phyloP scores from a whole-genome alignment of 2,113 vertebrate genomes.

The Rhinogobius similis region DNA sequence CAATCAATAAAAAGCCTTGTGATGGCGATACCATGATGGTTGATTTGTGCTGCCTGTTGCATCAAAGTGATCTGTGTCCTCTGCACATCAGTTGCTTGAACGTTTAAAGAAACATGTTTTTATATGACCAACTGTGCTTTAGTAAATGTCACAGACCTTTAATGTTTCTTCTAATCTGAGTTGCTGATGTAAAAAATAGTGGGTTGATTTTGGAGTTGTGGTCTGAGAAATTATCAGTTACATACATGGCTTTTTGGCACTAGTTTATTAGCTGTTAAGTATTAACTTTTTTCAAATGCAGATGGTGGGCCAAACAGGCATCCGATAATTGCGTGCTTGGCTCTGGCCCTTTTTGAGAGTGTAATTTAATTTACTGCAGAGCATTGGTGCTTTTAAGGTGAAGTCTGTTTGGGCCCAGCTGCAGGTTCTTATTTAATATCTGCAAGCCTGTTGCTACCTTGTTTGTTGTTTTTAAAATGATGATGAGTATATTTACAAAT shows the following conservation, averaged over 20 bases:
- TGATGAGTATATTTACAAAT: neutral
- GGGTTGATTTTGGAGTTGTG: neutral
- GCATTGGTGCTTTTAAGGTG: conserved; percentile 15
- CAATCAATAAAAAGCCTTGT: conserved; percentile 20
- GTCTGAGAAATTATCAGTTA: conserved; percentile 26
- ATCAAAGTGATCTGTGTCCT: neutral
- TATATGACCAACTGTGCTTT: conserved; percentile 42
- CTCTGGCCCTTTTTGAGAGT: conserved; percentile 34
- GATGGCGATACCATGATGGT: conserved; percentile 16
- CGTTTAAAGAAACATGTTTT: conserved; percentile 18
- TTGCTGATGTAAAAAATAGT: conserved; percentile 16
- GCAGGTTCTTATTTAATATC: conserved; percentile 41
- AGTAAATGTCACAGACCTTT: conserved; percentile 40
- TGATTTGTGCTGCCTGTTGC: neutral
- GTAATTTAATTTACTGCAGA: conserved; percentile 46
- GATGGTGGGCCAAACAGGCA: neutral
- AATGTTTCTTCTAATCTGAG: conserved; percentile 40
- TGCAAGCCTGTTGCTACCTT: conserved; percentile 15
- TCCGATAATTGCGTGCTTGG: conserved; percentile 12
- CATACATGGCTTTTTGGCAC: conserved; percentile 57
- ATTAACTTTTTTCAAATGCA: neutral
- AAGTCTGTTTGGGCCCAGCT: conserved; percentile 27
- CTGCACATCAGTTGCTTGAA: conserved; percentile 1
- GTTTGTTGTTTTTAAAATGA: neutral
- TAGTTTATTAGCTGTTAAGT: conserved; percentile 33